Evolutionary conservation across 2,113 vertebrate genomes (phyloP).

Genomic region (Fregetta grallaria): DNA sequence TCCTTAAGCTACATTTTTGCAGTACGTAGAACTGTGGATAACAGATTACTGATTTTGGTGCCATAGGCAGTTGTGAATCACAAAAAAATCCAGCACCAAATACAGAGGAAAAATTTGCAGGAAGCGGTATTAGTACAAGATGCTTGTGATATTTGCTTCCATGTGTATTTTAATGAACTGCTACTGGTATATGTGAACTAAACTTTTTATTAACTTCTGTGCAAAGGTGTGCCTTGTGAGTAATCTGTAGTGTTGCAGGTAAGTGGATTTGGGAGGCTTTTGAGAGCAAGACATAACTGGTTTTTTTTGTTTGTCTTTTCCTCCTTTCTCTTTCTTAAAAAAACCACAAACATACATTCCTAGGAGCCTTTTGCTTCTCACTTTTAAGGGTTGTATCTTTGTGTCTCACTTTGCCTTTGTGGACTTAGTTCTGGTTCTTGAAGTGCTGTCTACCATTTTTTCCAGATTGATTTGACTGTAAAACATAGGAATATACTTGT

Average conservation of each 20-base stretch:
- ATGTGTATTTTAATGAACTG: not conserved
- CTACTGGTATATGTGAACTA: not conserved
- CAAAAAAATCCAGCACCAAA: not conserved
- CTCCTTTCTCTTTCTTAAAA: not conserved
- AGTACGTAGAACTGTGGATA: not conserved
- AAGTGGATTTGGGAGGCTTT: not conserved
- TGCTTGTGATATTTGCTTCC: not conserved
- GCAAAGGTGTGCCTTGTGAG: not conserved
- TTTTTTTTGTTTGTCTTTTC: not conserved
- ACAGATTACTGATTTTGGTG: not conserved
- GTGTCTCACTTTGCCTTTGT: not conserved
- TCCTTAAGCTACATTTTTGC: not conserved
- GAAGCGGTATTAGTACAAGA: not conserved
- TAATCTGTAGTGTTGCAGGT: not conserved
- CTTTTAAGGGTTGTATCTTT: not conserved
- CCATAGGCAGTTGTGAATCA: not conserved
- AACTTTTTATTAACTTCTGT: not conserved
- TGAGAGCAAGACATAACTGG: not conserved
- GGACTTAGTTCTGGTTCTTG: not conserved
- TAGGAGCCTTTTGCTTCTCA: not conserved
- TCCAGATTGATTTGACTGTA: not conserved
- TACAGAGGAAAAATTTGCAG: not conserved
- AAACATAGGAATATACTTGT: not conserved
- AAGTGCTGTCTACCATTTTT: not conserved
- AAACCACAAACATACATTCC: rapidly evolving